These are phyloP conservation scores for Palloptera scutellata DNA, from an alignment of 2,888 invertebrate species.

Conservation along the genomic window DNA sequence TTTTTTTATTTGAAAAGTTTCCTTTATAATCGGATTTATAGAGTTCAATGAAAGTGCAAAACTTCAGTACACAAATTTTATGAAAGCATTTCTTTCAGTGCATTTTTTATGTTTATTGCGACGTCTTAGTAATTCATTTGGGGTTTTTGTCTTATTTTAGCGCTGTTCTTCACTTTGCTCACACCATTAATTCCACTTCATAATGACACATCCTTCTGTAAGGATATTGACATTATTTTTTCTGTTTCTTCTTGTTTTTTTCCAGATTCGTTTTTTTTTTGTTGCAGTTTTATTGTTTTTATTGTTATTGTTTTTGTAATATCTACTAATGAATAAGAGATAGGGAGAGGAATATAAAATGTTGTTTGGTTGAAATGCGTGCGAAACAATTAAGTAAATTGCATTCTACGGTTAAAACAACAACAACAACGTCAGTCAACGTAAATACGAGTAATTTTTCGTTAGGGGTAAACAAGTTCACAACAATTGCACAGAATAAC, in stretches of 20 bases:
- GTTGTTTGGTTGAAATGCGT: constrained; percentile 1
- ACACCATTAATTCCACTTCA: not conserved
- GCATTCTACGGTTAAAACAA: too few relatives aligned
- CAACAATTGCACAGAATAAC: too few relatives aligned
- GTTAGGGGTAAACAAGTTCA: constrained; percentile 10
- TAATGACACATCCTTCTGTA: constrained; percentile 24
- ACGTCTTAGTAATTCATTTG: too few relatives aligned
- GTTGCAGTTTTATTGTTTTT: not conserved
- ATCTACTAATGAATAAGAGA: not conserved
- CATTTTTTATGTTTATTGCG: too few relatives aligned
- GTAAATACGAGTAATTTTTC: constrained; percentile 21
- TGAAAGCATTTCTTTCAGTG: too few relatives aligned
- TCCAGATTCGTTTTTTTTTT: constrained; percentile 1
- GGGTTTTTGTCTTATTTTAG: too few relatives aligned
- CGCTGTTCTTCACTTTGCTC: too few relatives aligned
- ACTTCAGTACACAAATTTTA: too few relatives aligned
- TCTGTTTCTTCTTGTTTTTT: not conserved
- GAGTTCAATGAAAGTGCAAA: too few relatives aligned
- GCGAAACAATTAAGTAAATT: not conserved
- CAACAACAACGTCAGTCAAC: constrained; percentile 3
- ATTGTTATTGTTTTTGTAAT: not conserved
- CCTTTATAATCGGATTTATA: too few relatives aligned
- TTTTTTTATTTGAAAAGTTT: too few relatives aligned
- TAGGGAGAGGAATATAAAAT: not conserved
- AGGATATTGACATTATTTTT: constrained; percentile 31